Percentiles rank a stretch among this genome's conserved stretches.
Conservation (phyloP, 1,140 invertebrate genomes). For the Rhizoglyphus robini region DNA sequence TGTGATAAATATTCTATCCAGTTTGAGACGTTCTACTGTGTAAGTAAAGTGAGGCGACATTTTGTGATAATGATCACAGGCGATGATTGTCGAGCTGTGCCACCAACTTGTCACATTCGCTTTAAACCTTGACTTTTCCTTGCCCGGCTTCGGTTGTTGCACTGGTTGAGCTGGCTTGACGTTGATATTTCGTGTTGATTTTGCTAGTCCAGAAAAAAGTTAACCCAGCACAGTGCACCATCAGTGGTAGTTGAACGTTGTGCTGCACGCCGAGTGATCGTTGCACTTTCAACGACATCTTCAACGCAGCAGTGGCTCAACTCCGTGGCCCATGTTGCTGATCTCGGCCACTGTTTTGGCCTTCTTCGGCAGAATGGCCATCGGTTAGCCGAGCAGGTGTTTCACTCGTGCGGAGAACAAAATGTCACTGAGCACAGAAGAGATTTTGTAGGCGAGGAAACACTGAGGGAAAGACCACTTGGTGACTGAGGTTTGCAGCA, state of each 20-base stretch:
- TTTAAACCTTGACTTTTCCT: background rate
- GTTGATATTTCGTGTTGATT: background rate
- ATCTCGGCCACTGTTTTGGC: background rate
- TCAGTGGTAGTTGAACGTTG: constrained; percentile 15
- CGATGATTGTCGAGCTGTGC: no score
- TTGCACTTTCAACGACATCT: background rate
- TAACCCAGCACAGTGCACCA: constrained; percentile 2
- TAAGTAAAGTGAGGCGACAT: no score
- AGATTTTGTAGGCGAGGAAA: constrained; percentile 21
- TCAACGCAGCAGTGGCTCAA: constrained; percentile 19
- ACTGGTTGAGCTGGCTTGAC: background rate
- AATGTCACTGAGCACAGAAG: constrained; percentile 21
- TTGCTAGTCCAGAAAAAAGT: background rate
- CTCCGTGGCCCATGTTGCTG: background rate
- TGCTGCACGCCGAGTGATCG: background rate
- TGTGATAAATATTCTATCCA: background rate
- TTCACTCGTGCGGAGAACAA: constrained; percentile 9
- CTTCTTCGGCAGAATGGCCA: background rate
- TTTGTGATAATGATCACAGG: no score
- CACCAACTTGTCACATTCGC: no score
- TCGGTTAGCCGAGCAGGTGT: constrained; percentile 16
- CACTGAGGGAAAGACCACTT: constrained; percentile 21
- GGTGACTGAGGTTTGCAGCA: constrained; percentile 6
- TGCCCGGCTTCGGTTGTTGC: no score
- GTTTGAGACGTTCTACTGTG: background rate